A percentile compares a stretch with the other conserved stretches of the same genome.
These are phyloP conservation scores for Saccostrea echinata DNA, from an alignment of 1,140 invertebrate species.

Conservation along the genomic window DNA sequence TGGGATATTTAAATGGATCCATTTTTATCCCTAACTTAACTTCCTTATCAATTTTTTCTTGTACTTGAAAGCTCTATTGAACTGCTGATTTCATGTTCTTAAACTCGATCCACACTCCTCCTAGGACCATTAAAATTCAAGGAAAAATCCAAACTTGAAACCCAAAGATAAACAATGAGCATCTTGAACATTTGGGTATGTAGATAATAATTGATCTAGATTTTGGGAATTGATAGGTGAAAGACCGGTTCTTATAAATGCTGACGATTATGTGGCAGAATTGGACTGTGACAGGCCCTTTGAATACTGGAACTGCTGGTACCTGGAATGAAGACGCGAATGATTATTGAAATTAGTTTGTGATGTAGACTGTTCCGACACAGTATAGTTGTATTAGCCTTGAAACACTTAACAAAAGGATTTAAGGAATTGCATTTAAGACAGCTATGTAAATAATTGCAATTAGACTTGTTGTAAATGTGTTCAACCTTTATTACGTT, in stretches of 20 bases:
- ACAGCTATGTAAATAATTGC: background rate
- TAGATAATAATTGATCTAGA: background rate
- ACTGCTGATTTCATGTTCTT: slow-evolving; percentile 38
- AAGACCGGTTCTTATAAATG: slow-evolving; percentile 6
- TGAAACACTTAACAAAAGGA: background rate
- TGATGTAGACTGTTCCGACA: background rate
- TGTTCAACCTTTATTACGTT: too few species aligned
- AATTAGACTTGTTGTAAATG: background rate
- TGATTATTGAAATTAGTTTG: background rate
- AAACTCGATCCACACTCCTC: background rate
- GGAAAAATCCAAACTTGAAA: slow-evolving; percentile 35
- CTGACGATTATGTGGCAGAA: background rate
- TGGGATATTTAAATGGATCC: slow-evolving; percentile 26
- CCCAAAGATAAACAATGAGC: slow-evolving; percentile 28
- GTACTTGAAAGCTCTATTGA: background rate
- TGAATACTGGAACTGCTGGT: background rate
- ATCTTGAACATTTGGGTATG: background rate
- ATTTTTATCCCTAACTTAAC: slow-evolving; percentile 32
- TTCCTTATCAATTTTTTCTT: slow-evolving; percentile 38
- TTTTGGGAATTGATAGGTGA: background rate
- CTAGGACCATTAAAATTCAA: slow-evolving; percentile 46
- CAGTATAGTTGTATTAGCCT: background rate
- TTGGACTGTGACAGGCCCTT: background rate
- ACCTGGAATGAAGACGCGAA: background rate
- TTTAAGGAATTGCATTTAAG: background rate